Conservation (phyloP, 2,888 invertebrate genomes). For the Chelonus formosanus region DNA sequence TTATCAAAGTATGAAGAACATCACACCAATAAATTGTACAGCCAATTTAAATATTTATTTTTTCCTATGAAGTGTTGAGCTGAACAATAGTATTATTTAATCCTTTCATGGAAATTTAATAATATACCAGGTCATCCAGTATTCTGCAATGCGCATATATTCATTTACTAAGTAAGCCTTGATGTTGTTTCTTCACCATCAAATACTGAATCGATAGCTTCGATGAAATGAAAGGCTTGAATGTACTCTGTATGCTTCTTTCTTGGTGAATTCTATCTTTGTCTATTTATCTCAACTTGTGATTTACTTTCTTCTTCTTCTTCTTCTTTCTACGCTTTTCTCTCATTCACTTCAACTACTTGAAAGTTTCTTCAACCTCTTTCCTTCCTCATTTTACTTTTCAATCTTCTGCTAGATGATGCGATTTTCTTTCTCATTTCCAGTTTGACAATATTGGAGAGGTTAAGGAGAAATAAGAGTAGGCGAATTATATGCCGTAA, state of each 20-base stretch:
- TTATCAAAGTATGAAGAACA: too few species aligned
- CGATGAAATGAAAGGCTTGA: constrained; percentile 12
- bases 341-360: constrained; percentile 14
- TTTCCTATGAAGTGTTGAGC: too few species aligned
- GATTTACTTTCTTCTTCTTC: constrained; percentile 19
- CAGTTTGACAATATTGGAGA: constrained; percentile 52
- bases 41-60: too few species aligned
- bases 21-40: too few species aligned
- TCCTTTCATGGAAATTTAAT: not conserved
- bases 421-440: constrained; percentile 61
- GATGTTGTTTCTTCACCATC: not conserved
- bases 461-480: constrained; percentile 37
- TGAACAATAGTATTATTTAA: not conserved
- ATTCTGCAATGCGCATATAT: constrained; percentile 9
- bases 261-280: constrained; percentile 21
- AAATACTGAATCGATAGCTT: constrained; percentile 12
- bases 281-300: constrained; percentile 22
- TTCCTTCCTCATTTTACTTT: constrained; percentile 57
- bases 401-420: constrained; percentile 54
- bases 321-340: constrained; percentile 21
- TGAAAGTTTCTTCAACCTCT: constrained; percentile 8
- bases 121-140: not conserved
- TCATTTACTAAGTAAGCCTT: constrained; percentile 21
- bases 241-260: not conserved
- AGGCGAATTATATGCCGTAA: constrained; percentile 34